Base-by-base conservation (phyloP, 2,113 vertebrate species). In the Patagioenas fasciata region DNA sequence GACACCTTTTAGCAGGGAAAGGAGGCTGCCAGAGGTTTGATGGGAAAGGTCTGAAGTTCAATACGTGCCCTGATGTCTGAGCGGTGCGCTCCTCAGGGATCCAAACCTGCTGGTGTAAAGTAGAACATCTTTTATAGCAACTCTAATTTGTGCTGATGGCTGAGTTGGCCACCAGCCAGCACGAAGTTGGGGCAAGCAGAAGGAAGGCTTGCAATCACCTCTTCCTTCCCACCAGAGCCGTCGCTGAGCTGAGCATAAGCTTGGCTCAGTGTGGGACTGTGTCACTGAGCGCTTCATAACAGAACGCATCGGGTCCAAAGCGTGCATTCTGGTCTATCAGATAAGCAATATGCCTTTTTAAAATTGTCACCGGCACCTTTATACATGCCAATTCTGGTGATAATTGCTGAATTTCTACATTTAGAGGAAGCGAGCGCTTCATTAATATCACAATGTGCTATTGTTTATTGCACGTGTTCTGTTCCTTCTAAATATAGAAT, bases 401-500 rank as follows among this genome's bases (percentile, higher is more conserved):
- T 98, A 98, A 98, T 98, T 98, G 97, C 97, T 98, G 97, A 97
- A 97, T 97, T 97, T 97, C 97, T 98, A 96, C 97, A 98, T 97
- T 97, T 97, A 98, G 96, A 97, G 97, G 93, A 97, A 93, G 93
- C 86, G 89, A 96, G 94, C 11, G 74, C 89, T 98, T 97, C 97
- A 98, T 97, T 98, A 98, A 97, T 98, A 98, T 96, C 96, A 96
- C 97, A 97, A 97, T 96, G 83, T 97, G 95, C 89, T 97, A 97
- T 98, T 98, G 97, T 98, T 98, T 98, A 97, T 89, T 95, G 97
- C 97, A 97, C 65, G 91, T 96, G 95, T 93, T 96, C 93, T 96
- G 64, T 88, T 97, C 82, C 85, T 89, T 85, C 96, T 98, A 98
- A 98, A 98, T 97, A 97, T 98, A 98, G 97, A 96, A 90, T 91